Conservation (phyloP, 1,140 invertebrate species). For the Caenorhabditis elegans region WBcel235 BX284605.5:19118001-19118500, state of each 20-base stretch:
- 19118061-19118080: no score
- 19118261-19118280: conserved; percentile 55
- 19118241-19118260: conserved; percentile 56
- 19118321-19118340: neutral
- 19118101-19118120: no score
- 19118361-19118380: neutral
- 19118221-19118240: conserved; percentile 62
- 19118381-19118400: neutral
- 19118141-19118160: no score
- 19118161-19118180: no score
- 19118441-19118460: neutral
- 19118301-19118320: neutral
- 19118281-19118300: conserved; percentile 29
- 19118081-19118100: no score
- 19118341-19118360: neutral
- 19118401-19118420: conserved; percentile 5
- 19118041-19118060: no score
- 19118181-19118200: neutral
- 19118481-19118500: neutral
- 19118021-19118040: no score
- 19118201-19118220: conserved; percentile 46
- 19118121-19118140: no score
- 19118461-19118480: neutral
- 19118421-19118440: neutral
- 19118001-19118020: no score